Base-by-base conservation (phyloP, 2,113 vertebrate genomes). In the Myxocyprinus asiaticus region DNA sequence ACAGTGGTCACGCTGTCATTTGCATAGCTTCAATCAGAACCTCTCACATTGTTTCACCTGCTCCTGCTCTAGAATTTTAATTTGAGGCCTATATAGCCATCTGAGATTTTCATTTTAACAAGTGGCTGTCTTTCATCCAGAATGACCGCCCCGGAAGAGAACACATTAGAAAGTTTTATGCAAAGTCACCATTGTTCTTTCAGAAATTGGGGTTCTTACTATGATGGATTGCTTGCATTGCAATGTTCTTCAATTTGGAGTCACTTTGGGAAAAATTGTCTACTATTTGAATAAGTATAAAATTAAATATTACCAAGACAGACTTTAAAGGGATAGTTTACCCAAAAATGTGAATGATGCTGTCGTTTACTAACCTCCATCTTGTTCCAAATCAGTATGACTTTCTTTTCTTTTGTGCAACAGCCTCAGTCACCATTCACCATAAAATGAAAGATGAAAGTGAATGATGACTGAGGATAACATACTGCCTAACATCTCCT, bases 21-120 rank as follows among this genome's bases (percentile, higher is more conserved):
- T 59, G 79, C 61, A 74, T 76, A 68, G 17, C 65, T 15, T 70
- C 67, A 70, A 70, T 77, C 74, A 65, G 45, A 63, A 55, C 65
- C 42, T 47, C 80, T 70, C 47, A 64, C 58, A 62, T 69, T 48
- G 44, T 63, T 12, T 58, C 73, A 42, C 55, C 76, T 48, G 56
- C 64, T 77, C 51, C 51, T 59, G 64, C 0, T 7, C 44, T 47
- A 47, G 64, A 58, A 58, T 51, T 55, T 74, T 69, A 76, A 76
- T 81, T 69, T 63, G 42, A 76, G 48, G 56, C 51, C 58, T 81
- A 61, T 51, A 56, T 76, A 51, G 15, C 5, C 5, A 12, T 15
- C 67, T 33, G 22, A 33, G 22, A 33, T 33, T 33, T 33, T 33
- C 22, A 33, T 33, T 33, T 33, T 33, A 33, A 33, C 22, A 33